Percentiles rank a stretch among this genome's conserved stretches.
Evolutionary conservation across 2,797 vertebrate genomes (phyloP).

Genomic region (Neoniphon sammara): DNA sequence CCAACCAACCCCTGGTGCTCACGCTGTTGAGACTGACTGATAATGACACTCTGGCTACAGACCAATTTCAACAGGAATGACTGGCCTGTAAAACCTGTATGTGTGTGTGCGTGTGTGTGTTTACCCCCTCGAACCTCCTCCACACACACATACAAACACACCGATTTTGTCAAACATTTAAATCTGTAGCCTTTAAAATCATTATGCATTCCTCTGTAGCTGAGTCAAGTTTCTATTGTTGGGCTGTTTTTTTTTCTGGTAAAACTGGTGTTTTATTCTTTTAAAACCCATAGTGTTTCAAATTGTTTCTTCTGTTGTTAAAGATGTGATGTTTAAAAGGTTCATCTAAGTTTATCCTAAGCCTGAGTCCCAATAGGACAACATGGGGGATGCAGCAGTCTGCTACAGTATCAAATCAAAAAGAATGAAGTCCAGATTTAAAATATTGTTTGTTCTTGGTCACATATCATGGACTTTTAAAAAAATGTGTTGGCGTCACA

Average conservation of each 20-base stretch:
- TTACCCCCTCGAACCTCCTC: conserved; percentile 51
- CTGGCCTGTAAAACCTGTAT: conserved; percentile 84
- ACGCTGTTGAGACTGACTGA: conserved; percentile 85
- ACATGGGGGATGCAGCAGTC: conserved; percentile 48
- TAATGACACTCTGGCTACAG: conserved; percentile 87
- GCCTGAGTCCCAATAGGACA: conserved; percentile 51
- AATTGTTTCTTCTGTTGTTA: conserved; percentile 67
- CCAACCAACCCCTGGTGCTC: conserved; percentile 86
- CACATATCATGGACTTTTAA: conserved; percentile 38
- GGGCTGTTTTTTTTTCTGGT: conserved; percentile 82
- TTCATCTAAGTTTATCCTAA: conserved; percentile 57
- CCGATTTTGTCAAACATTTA: conserved; percentile 79
- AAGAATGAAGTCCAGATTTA: conserved; percentile 47
- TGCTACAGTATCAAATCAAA: conserved; percentile 46
- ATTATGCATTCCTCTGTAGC: conserved; percentile 97
- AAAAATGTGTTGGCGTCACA: conserved; percentile 44
- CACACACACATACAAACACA: conserved; percentile 40
- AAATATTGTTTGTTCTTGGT: conserved; percentile 49
- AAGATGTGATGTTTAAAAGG: conserved; percentile 69
- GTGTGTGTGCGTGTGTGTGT: conserved; percentile 63
- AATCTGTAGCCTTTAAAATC: conserved; percentile 89
- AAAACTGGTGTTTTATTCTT: conserved; percentile 85
- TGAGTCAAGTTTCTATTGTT: conserved; percentile 84
- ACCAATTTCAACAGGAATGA: conserved; percentile 92
- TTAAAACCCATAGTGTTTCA: conserved; percentile 67